A percentile compares a stretch with the other conserved stretches of the same genome.
Evolutionary conservation across 2,113 vertebrate genomes (phyloP).

Genomic region (Urocynchramus pylzowi): DNA sequence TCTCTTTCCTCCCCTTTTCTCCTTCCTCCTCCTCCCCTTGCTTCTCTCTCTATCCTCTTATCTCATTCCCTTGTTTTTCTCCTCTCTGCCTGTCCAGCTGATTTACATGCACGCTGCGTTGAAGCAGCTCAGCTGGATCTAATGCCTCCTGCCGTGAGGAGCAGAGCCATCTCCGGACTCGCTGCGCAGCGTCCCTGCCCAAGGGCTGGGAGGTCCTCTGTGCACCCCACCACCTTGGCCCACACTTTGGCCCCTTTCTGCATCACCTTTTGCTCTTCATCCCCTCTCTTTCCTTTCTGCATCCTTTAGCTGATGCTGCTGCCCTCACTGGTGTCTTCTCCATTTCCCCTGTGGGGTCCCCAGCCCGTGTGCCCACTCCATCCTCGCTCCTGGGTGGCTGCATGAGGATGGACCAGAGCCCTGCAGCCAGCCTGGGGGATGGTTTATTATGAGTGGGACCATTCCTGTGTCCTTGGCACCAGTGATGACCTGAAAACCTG

Average conservation of each 20-base stretch:
- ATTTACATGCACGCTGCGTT: conserved; percentile 60
- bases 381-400: background rate
- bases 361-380: rapidly evolving
- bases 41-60: conserved; percentile 52
- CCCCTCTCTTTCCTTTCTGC: background rate
- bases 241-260: background rate
- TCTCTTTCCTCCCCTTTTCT: conserved; percentile 57
- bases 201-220: background rate
- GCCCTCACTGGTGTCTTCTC: background rate
- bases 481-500: background rate
- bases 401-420: background rate
- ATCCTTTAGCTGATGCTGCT: background rate
- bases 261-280: background rate
- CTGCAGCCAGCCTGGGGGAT: background rate
- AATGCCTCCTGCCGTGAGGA: conserved; percentile 43
- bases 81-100: conserved; percentile 62
- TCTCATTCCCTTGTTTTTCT: conserved; percentile 70
- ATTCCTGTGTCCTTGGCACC: background rate
- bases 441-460: background rate
- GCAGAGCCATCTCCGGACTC: background rate
- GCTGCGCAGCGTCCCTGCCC: background rate
- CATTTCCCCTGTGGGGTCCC: background rate
- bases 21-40: conserved; percentile 42
- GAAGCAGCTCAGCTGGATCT: conserved; percentile 65
- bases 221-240: background rate